Evolutionary conservation across 2,113 vertebrate species (phyloP), one percentile per base, ranked within the genome.

Genomic region (Taurulus bubalis): DNA sequence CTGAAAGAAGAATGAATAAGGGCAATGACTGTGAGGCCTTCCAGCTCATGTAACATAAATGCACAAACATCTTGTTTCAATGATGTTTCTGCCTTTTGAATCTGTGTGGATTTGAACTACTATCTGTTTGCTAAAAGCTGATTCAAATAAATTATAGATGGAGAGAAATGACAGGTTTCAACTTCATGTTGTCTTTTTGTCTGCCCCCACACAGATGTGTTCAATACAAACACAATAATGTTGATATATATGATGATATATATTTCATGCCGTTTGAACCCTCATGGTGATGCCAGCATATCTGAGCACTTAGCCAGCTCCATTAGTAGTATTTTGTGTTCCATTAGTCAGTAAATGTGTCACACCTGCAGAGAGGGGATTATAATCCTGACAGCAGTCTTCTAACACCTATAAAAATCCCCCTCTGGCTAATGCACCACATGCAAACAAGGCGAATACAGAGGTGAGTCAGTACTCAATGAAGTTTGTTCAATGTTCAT

Each of bases 301-400:
- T 88, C 38, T 38, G 83, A 88, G 91, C 90, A 91, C 91, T 94
- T 90, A 93, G 85, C 79, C 64, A 24, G 32, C 72, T 83, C 91
- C 91, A 90, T 94, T 93, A 93, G 88, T 77, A 26, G 67, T 80
- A 56, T 93, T 90, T 91, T 87, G 85, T 83, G 86, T 89, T 90
- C 90, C 91, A 91, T 93, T 92, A 92, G 91, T 86, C 89, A 63
- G 85, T 92, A 84, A 92, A 91, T 92, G 90, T 93, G 91, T 92
- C 93, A 93, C 92, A 91, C 89, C 90, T 93, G 92, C 85, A 85
- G 83, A 89, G 83, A 87, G 89, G 86, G 92, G 93, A 94, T 94
- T 94, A 93, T 91, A 92, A 91, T 94, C 92, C 87, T 85, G 79
- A 82, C 87, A 79, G 79, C 90, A 79, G 80, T 80, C 80, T 71